These are phyloP conservation scores for Dicranocentrus wangi DNA, from an alignment of 2,888 invertebrate species.

Conservation along the genomic window DNA sequence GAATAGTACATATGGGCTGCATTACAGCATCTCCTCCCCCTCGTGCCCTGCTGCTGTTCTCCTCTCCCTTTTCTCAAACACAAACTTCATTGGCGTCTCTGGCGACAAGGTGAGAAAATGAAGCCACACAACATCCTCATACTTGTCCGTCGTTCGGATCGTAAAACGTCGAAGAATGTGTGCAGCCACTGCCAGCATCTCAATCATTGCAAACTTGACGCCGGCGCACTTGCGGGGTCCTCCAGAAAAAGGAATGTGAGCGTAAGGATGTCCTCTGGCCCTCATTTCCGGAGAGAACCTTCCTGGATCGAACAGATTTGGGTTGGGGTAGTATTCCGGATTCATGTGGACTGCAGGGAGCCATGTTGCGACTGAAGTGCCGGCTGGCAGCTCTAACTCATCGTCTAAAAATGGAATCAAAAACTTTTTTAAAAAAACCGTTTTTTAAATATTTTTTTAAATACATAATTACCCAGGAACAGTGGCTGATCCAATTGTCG, in stretches of 20 bases:
- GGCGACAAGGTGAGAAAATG: too few relatives aligned
- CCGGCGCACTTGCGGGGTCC: constrained; percentile 41
- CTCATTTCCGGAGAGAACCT: constrained; percentile 32
- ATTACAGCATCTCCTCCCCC: too few relatives aligned
- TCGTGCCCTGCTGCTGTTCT: too few relatives aligned
- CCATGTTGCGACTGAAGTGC: constrained; percentile 8
- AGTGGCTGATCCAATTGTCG: too few relatives aligned
- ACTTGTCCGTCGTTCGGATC: constrained; percentile 32
- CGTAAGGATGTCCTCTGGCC: constrained; percentile 29
- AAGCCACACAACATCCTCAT: constrained; percentile 38
- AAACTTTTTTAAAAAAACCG: too few relatives aligned
- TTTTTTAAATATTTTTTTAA: too few relatives aligned
- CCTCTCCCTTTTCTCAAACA: too few relatives aligned
- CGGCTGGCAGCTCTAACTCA: constrained; percentile 37
- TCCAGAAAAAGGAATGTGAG: constrained; percentile 46
- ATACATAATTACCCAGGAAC: too few relatives aligned
- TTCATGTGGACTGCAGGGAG: constrained; percentile 26
- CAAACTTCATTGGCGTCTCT: too few relatives aligned
- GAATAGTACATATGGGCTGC: too few relatives aligned
- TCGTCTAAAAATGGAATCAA: too few relatives aligned
- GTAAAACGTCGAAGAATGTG: constrained; percentile 27
- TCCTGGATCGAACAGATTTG: constrained; percentile 43
- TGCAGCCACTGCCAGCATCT: constrained; percentile 32
- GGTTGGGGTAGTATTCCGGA: constrained; percentile 25
- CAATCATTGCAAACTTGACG: constrained; percentile 37